Base-by-base conservation (phyloP, 2,888 invertebrate genomes). In the Clanis bilineata region DNA sequence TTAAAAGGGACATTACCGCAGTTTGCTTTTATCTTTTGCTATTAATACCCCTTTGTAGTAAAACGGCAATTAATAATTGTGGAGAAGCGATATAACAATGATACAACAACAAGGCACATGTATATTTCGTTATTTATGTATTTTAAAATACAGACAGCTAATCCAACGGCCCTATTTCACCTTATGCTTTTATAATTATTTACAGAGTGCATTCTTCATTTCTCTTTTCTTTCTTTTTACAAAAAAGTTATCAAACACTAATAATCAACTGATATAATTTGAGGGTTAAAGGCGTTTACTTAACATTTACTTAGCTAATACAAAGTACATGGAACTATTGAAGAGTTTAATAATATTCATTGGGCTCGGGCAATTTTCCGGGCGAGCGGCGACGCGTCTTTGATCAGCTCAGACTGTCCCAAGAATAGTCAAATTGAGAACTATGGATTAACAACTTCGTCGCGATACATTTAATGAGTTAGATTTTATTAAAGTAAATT, bases 281-380 rank as follows among this genome's bases (percentile, higher is more conserved):
- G 12, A 57, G 44, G 10, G 22, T 25, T 6, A 7, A 15, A 25
- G 18, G 36, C 15, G 41, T 41, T 43, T 28, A 7, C 28, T 1
- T 21, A 76, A 77, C 76, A 74, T 82, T 86, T 82, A 76, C 77
- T 74, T 85, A 81, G 83, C 79, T 77, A 81, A 80, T 83, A 81
- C 81, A 83, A 86, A 85, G 83, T 86, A 88, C 83, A 80, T 78
- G 85, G 82, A 90, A 86, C 86, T 88, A 88, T 86, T 83, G 85
- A 86, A 87, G 88, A 88, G 90, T 88, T 88, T 92, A 91, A 92
- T 92, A 91, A 92, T 92, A 92, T 93, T 92, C 92, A 92, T 90
- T 92, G 92, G 85, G 88, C 86, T 76, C 77, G 84, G 88, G 82
- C 90, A 92, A 93, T 92, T 93, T 93, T 92, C 88, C 90, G 82